phyloP scores from a whole-genome alignment of 1,140 invertebrate species.

The Drosophila leontia region DNA sequence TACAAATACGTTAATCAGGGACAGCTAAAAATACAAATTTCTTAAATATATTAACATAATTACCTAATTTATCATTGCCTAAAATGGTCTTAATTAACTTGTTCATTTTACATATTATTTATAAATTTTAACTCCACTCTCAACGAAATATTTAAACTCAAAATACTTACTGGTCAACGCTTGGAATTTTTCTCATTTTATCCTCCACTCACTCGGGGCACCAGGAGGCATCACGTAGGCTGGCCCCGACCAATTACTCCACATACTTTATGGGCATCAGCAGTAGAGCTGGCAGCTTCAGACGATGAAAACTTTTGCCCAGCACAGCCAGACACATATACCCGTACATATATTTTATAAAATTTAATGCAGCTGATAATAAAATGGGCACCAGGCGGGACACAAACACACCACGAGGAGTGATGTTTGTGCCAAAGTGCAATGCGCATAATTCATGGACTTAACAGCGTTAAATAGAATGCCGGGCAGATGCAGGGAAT shows the following conservation, averaged over 20 bases:
- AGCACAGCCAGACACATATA: not conserved
- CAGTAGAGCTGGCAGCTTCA: constrained; percentile 33
- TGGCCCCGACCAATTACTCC: constrained; percentile 26
- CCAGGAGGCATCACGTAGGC: constrained; percentile 24
- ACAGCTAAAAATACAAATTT: no score
- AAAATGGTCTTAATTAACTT: not conserved
- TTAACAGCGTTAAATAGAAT: constrained; percentile 73
- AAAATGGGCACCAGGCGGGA: constrained; percentile 54
- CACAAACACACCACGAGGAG: constrained; percentile 27
- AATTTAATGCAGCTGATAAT: constrained; percentile 79
- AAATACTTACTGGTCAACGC: constrained; percentile 48
- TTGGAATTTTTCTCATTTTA: constrained; percentile 20
- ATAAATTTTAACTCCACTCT: not conserved
- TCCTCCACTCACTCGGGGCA: constrained; percentile 4
- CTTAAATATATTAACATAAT: no score
- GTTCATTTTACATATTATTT: not conserved
- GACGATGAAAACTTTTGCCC: constrained; percentile 55
- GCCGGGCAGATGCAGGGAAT: constrained; percentile 7
- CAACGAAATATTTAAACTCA: constrained; percentile 10
- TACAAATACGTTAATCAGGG: no score
- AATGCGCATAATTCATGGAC: constrained; percentile 72
- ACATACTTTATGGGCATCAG: constrained; percentile 48
- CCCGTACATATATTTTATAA: constrained; percentile 66
- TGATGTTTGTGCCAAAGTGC: constrained; percentile 63
- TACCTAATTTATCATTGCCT: no score